Percentiles rank a stretch among this genome's conserved stretches.
phyloP scores from a whole-genome alignment of 2,888 invertebrate genomes.

The Pandemis heparana region DNA sequence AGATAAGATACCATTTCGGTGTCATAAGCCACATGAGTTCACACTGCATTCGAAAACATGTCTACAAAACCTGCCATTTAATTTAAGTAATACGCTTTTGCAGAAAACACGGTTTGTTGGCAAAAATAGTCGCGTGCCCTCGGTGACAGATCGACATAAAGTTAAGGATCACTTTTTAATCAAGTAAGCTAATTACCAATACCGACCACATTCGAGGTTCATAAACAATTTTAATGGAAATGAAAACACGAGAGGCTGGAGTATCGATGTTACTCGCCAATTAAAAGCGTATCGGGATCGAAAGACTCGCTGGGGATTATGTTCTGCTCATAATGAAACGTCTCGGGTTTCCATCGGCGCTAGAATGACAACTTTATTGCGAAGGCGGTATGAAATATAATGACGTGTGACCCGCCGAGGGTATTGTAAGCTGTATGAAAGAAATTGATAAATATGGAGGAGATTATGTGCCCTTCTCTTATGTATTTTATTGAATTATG shows the following conservation, averaged over 20 bases:
- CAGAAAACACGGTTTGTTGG: too few species aligned
- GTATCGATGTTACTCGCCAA: conserved; percentile 34
- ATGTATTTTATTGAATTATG: conserved; percentile 4
- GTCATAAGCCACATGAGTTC: not conserved
- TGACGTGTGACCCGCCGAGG: not conserved
- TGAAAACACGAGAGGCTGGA: not conserved
- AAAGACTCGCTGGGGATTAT: conserved; percentile 14
- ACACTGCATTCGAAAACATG: not conserved
- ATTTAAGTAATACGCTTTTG: not conserved
- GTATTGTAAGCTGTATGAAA: conserved; percentile 4
- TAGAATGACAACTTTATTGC: conserved; percentile 16
- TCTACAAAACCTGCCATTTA: not conserved
- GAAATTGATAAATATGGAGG: conserved; percentile 13
- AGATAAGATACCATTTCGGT: too few species aligned
- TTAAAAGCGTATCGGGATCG: conserved; percentile 25
- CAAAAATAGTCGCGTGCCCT: too few species aligned
- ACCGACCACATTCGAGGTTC: conserved; percentile 2
- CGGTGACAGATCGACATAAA: not conserved
- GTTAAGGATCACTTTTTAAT: not conserved
- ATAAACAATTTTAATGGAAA: conserved; percentile 9
- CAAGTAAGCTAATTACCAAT: not conserved
- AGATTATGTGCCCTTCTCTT: conserved; percentile 6
- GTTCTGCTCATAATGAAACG: conserved; percentile 26
- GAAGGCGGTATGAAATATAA: conserved; percentile 4
- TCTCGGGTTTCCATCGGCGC: conserved; percentile 9